Evolutionary conservation across 1,140 invertebrate species (phyloP), one percentile per base, ranked within the genome.

Genomic region (Pararge aegeria): DNA sequence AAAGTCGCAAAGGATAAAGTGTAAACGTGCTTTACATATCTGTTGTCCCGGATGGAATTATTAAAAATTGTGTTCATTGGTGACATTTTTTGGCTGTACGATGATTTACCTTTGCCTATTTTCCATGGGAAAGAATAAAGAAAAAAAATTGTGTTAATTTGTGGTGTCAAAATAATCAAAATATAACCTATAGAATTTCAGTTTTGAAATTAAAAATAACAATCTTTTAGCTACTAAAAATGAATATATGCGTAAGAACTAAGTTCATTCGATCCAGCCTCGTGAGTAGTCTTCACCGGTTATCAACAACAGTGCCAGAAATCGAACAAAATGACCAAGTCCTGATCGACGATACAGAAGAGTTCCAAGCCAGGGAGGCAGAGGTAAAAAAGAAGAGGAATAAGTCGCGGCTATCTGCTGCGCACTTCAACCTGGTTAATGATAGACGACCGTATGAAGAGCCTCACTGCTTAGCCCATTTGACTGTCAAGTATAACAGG

Each of bases 401-500:
- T 40, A 76, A 74, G 13, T 89, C 87, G 5, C 62, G 82, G 9
- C 61, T 89, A 21, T 68, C 78, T 10, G 5, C 15, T 2, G 66
- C 75, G 4, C 87, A 89, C 61, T 80, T 61, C 44, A 87, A 88
- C 49, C 15, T 84, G 7, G 68, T 83, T 2, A 73, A 87, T 61
- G 79, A 68, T 0, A 70, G 65, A 29, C 62, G 74, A 12, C 83
- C 87, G 0, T 87, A 87, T 48, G 83, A 80, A 19, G 63, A 60
- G 34, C 77, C 87, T 0, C 75, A 75, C 29, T 60, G 34, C 40
- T 49, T 76, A 19, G 71, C 80, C 0, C 87, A 89, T 64, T 64
- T 86, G 12, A 89, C 84, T n/a, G 82, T 89, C 5, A 89, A 89
- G 58, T 87, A 87, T 53, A 73, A 83, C 51, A 75, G 87, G 16